Base-by-base conservation (phyloP, 2,888 invertebrate species). In the Rutpela maculata region DNA sequence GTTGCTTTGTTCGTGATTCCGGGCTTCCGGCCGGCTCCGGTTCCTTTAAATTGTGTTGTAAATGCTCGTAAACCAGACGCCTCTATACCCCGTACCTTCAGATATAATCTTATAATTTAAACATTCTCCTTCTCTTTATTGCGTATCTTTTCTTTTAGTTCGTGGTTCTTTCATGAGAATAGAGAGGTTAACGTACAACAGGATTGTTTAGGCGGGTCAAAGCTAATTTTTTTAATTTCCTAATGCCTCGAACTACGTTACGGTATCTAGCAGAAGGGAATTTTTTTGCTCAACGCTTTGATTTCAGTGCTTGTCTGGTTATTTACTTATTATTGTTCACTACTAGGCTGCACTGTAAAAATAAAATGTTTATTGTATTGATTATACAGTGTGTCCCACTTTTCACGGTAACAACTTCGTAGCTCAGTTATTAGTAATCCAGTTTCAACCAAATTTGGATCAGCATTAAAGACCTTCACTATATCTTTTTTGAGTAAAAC, bases 1-100 rank as follows among this genome's bases (percentile, higher is more conserved):
- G 71, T 76, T 74, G 81, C 82, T 80, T 80, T 83, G 81, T 80
- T 82, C 81, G 81, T 74, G 77, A 81, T 79, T 80, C 81, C 80
- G 81, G 80, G 60, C 72, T 78, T 80, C 82, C 80, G 80, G 77
- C 17, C 73, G 68, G 69, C 73, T 77, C 80, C 79, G 80, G 81
- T 75, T 77, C 76, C 76, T 69, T 72, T 76, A 78, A 80, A 80
- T 80, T 78, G 76, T 57, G 74, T 75, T 75, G 76, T 55, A 74
- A 80, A 81, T 67, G 67, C 70, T 50, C 74, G 19, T 65, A 69
- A 79, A 77, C 63, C 43, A 75, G 71, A 38, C 62, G 70, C 66
- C 65, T 65, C 65, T 18, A 65, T 43, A 43, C 50, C 50, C n/a
- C 22, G 38, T 19, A 22, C 26, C 11, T 17, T 3, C 43, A 12